phyloP scores from a whole-genome alignment of 2,113 vertebrate species.

The Himantopus leucocephalus region DNA sequence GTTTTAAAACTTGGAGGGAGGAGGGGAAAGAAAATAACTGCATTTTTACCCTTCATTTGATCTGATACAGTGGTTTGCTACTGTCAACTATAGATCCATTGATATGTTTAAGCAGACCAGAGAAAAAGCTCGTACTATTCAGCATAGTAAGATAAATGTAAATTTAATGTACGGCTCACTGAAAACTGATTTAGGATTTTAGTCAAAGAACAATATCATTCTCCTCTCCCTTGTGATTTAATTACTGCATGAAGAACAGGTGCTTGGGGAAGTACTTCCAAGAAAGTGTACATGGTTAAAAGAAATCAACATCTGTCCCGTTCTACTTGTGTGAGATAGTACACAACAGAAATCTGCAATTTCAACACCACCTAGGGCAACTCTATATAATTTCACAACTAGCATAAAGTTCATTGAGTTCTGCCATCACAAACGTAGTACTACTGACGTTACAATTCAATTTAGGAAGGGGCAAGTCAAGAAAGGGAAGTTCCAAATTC shows the following conservation, averaged over 20 bases:
- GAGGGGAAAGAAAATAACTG: neutral
- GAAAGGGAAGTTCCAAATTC: neutral
- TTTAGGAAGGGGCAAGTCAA: neutral
- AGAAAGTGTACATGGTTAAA: neutral
- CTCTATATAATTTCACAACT: neutral
- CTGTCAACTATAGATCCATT: neutral
- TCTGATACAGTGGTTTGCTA: slow-evolving; percentile 33
- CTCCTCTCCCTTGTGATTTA: neutral
- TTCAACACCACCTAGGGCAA: neutral
- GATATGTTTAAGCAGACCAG: neutral
- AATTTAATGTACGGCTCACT: neutral
- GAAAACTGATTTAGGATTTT: slow-evolving; percentile 1
- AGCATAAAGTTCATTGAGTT: neutral
- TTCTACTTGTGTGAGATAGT: neutral
- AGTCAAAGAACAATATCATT: neutral
- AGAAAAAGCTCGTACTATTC: neutral
- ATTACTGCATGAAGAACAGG: neutral
- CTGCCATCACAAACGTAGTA: neutral
- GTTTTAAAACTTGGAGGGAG: slow-evolving; percentile 9
- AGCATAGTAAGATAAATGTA: neutral
- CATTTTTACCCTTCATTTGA: slow-evolving; percentile 36
- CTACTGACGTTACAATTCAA: neutral
- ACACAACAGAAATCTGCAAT: neutral
- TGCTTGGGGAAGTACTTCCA: neutral
- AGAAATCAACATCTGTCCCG: neutral